Evolutionary conservation across 2,113 vertebrate species (phyloP), one percentile per base, ranked within the genome.

Genomic region (Casuarius casuarius): DNA sequence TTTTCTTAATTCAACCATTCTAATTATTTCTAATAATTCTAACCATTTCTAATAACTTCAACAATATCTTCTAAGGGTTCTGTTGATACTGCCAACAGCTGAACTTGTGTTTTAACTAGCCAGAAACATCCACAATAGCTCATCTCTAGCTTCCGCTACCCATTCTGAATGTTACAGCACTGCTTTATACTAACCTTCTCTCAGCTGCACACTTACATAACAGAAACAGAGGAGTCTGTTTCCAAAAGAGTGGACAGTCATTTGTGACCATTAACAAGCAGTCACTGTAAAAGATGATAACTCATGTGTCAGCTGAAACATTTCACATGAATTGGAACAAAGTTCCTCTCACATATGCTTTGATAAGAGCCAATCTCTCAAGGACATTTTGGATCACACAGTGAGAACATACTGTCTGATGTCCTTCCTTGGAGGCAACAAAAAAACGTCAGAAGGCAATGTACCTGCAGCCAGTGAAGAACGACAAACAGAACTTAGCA

Each of bases 221-320:
- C 56, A 51, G 76, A 91, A 66, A 92, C 42, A 77, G 71, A 92
- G 84, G 52, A 91, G 33, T 28, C 74, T 65, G 48, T 26, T 75
- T 92, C 56, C 48, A 26, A 51, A 58, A 81, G 10, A 93, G 22
- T 40, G 89, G 86, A 95, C 49, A 38, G 58, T 70, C 71, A 80
- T 92, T 85, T 90, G 67, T 83, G 73, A 93, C 84, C 89, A 91
- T 94, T 95, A 96, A 84, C 75, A 92, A 88, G 84, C 67, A 87
- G 77, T 40, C 74, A 73, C 75, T 40, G 40, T 63, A 77, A 84
- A 76, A 85, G 70, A 95, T 84, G 77, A 94, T 70, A 94, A 89
- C 22, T 66, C 61, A 15, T 67, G 46, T 80, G 59, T 80, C 89
- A 92, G 63, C 71, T 49, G 74, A 89, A 92, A 92, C 81, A 85